Evolutionary conservation across 2,113 vertebrate species (phyloP).

Genomic region (Thalassoma bifasciatum): DNA sequence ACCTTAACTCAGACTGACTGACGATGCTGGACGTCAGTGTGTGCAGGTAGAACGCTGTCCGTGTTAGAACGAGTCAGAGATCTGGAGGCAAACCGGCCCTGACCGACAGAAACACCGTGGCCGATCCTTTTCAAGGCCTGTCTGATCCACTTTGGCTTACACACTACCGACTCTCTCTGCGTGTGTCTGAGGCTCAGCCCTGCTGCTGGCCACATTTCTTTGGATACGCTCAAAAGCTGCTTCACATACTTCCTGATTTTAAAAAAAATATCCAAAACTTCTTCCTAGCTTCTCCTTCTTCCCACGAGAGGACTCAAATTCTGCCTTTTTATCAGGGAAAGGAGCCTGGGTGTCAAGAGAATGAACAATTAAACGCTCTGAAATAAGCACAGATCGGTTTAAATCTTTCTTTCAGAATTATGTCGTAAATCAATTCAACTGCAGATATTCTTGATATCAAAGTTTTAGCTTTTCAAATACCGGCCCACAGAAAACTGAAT

Average conservation of each 20-base stretch:
- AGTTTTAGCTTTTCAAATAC: background rate
- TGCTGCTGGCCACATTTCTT: background rate
- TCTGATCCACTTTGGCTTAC: conserved; percentile 70
- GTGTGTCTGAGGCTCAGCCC: conserved; percentile 15
- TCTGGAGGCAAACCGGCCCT: conserved; percentile 47
- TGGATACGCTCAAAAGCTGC: background rate
- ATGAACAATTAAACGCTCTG: background rate
- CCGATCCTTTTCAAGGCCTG: conserved; percentile 71
- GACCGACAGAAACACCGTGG: conserved; percentile 47
- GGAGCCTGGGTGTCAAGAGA: accelerated
- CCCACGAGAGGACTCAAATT: background rate
- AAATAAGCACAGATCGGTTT: background rate
- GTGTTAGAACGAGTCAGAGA: conserved; percentile 31
- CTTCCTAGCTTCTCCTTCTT: background rate
- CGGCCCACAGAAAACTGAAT: background rate
- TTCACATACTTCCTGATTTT: conserved; percentile 11
- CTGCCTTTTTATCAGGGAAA: background rate
- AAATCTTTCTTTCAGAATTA: too few species aligned
- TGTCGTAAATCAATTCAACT: too few species aligned
- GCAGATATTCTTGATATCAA: too few species aligned
- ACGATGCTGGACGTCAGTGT: conserved; percentile 7
- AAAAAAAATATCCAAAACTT: background rate
- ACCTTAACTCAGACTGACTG: conserved; percentile 4
- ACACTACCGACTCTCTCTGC: conserved; percentile 38
- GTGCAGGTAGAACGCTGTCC: conserved; percentile 16